These are phyloP conservation scores for Hecatera dysodea DNA, from an alignment of 2,888 invertebrate species.

Conservation along the genomic window DNA sequence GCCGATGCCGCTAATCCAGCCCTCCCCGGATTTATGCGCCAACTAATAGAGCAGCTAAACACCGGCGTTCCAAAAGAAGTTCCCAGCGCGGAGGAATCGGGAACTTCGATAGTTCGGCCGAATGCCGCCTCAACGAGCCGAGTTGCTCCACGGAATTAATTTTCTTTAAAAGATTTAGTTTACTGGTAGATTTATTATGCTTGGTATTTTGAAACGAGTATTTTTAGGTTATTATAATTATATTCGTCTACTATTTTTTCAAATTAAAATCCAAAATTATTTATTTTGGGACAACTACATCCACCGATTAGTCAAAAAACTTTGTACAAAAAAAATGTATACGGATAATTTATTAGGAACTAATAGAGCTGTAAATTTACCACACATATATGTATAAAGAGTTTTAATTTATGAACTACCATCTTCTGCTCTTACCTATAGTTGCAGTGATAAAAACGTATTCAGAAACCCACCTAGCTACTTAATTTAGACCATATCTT, in stretches of 20 bases:
- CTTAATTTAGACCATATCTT: constrained; percentile 1
- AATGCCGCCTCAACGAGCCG: constrained; percentile 6
- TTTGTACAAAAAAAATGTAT: no score
- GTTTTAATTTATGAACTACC: no score
- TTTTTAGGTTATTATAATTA: no score
- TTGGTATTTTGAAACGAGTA: constrained; percentile 14
- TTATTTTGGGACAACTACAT: no score
- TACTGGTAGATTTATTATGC: constrained; percentile 16
- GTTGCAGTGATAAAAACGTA: background rate
- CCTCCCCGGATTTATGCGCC: constrained; percentile 47
- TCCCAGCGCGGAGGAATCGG: constrained; percentile 54
- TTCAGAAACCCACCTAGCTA: background rate
- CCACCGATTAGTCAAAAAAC: no score
- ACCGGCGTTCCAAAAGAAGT: constrained; percentile 55
- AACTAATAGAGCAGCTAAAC: constrained; percentile 62
- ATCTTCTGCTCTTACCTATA: no score
- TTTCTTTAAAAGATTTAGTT: constrained; percentile 27
- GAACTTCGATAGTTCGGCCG: constrained; percentile 47
- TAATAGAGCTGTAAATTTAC: background rate
- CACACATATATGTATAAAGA: no score
- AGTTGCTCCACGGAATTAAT: constrained; percentile 22
- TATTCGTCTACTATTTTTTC: no score
- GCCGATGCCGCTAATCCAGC: constrained; percentile 57
- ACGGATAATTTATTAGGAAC: no score
- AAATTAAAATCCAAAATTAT: no score